phyloP scores from a whole-genome alignment of 2,797 vertebrate species.

The Pipistrellus pipistrellus region DNA sequence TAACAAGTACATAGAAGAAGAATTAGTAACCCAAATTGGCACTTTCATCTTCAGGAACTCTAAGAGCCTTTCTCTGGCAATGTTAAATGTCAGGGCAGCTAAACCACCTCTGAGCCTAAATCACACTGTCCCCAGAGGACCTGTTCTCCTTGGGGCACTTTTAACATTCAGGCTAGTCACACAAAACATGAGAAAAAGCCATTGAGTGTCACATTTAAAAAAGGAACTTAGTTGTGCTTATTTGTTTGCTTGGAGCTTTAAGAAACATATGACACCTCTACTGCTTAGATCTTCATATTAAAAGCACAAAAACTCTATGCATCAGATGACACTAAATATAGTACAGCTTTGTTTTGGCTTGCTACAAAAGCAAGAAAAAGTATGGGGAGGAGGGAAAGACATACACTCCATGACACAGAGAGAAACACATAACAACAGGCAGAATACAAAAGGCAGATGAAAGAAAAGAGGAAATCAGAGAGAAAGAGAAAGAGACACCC shows the following conservation, averaged over 20 bases:
- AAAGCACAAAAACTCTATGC: background rate
- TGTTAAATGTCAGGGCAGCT: background rate
- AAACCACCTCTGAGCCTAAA: background rate
- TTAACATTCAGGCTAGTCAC: background rate
- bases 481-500: background rate
- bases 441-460: background rate
- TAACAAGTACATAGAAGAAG: slow-evolving; percentile 34
- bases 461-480: background rate
- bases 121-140: background rate
- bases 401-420: background rate
- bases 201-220: background rate
- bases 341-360: background rate
- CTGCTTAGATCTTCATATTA: background rate
- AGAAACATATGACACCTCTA: background rate
- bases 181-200: background rate
- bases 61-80: background rate
- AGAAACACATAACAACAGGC: background rate
- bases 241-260: background rate
- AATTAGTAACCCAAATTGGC: slow-evolving; percentile 23
- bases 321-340: background rate
- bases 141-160: background rate
- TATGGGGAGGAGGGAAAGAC: fast-evolving
- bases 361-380: background rate
- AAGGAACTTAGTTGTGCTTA: background rate
- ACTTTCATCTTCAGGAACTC: background rate